A percentile compares a stretch with the other conserved stretches of the same genome.
These are phyloP conservation scores for Agrotis puta DNA, from an alignment of 2,888 invertebrate species.

Conservation along the genomic window DNA sequence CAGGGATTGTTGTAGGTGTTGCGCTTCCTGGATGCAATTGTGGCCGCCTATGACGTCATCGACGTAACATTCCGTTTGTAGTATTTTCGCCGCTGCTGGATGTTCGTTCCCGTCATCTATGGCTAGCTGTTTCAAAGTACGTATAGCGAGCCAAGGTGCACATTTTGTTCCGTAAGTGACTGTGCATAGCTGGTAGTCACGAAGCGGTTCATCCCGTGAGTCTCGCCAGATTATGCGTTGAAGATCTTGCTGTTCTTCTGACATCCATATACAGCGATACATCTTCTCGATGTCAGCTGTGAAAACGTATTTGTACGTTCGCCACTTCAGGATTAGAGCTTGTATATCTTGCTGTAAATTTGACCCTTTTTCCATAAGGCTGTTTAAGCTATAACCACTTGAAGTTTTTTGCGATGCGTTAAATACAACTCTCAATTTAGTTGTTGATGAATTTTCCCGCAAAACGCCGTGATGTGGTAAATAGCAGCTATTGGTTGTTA, in stretches of 20 bases:
- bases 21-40: too few relatives aligned
- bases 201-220: not conserved
- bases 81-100: too few relatives aligned
- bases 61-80: not conserved
- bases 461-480: constrained; percentile 18
- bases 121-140: not conserved
- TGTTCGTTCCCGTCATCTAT: too few relatives aligned
- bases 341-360: constrained; percentile 24
- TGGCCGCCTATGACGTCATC: too few relatives aligned
- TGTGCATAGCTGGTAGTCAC: not conserved
- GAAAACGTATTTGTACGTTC: constrained; percentile 46
- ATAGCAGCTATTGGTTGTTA: too few relatives aligned
- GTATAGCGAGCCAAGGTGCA: not conserved
- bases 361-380: constrained; percentile 9
- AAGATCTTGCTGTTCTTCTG: constrained; percentile 31
- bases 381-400: constrained; percentile 9
- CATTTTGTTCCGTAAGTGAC: not conserved
- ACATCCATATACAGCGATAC: constrained; percentile 49
- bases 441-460: constrained; percentile 8
- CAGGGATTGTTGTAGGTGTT: too few relatives aligned
- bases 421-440: constrained; percentile 16
- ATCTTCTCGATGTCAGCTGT: constrained; percentile 60
- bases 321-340: constrained; percentile 43
- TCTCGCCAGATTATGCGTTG: constrained; percentile 23
- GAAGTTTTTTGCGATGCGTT: constrained; percentile 18